A percentile compares a stretch with the other conserved stretches of the same genome.
Evolutionary conservation across 2,888 invertebrate species (phyloP).

Genomic region (Timema podura): DNA sequence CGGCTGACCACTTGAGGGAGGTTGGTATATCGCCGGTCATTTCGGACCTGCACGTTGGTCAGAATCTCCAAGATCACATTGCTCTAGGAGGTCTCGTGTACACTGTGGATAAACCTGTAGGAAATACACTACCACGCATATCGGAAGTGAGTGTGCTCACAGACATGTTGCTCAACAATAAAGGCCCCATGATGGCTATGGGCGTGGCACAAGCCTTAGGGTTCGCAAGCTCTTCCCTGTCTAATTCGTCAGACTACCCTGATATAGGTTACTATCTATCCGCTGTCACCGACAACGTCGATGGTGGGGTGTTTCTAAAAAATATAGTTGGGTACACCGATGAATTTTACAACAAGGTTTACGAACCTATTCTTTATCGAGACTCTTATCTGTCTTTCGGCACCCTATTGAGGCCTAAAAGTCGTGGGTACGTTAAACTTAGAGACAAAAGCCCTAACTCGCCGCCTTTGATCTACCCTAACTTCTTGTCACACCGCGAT

Average conservation of each 20-base stretch:
- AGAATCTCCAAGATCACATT: slow-evolving; percentile 45
- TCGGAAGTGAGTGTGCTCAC: neutral
- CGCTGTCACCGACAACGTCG: neutral
- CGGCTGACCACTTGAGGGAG: slow-evolving; percentile 8
- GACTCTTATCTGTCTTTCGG: neutral
- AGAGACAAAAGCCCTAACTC: slow-evolving; percentile 53
- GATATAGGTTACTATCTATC: neutral
- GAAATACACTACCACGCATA: neutral
- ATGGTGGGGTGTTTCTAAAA: neutral
- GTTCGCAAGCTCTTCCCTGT: neutral
- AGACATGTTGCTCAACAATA: neutral
- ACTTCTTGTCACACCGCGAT: slow-evolving; percentile 55
- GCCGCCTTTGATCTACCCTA: slow-evolving; percentile 57
- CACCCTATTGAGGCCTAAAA: slow-evolving; percentile 48
- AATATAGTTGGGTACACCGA: slow-evolving; percentile 44
- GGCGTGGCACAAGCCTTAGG: neutral
- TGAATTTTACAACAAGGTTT: slow-evolving; percentile 28
- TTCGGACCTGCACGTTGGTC: slow-evolving; percentile 13
- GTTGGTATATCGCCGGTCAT: neutral
- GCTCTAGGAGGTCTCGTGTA: slow-evolving; percentile 34
- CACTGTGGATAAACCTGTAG: neutral
- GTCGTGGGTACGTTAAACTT: slow-evolving; percentile 54
- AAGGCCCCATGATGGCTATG: neutral
- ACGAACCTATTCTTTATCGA: neutral
- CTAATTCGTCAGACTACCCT: slow-evolving; percentile 5